Evolutionary conservation across 2,113 vertebrate species (phyloP).

Genomic region (Aegithalos caudatus): DNA sequence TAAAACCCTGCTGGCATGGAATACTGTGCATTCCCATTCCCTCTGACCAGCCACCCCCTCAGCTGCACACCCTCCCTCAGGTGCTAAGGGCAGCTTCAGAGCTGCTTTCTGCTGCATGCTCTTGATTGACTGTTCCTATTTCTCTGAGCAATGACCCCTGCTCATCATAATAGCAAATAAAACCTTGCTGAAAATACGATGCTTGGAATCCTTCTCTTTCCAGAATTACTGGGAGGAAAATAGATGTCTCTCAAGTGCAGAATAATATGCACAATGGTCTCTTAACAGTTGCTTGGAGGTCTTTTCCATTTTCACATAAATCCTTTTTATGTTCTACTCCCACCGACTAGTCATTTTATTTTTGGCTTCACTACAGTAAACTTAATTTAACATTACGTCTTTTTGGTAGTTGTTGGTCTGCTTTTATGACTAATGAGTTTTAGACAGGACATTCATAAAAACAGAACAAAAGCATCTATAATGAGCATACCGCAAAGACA

Average conservation of each 20-base stretch:
- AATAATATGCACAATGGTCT: background rate
- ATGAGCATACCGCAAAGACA: conserved; percentile 1
- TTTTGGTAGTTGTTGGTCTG: conserved; percentile 40
- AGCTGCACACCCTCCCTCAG: background rate
- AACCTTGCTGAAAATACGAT: conserved; percentile 10
- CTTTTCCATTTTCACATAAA: conserved; percentile 46
- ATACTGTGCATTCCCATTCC: background rate
- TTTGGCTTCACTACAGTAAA: conserved; percentile 57
- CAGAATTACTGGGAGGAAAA: conserved; percentile 6
- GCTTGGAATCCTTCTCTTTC: conserved; percentile 10
- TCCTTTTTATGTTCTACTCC: conserved; percentile 46
- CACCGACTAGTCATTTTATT: conserved; percentile 39
- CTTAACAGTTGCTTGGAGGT: conserved; percentile 13
- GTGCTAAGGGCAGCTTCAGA: background rate
- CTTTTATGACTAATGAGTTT: conserved; percentile 50
- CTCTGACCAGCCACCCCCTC: background rate
- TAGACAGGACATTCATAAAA: conserved; percentile 51
- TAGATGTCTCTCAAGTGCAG: conserved; percentile 28
- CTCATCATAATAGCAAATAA: conserved; percentile 37
- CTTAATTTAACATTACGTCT: conserved; percentile 14
- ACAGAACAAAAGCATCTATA: conserved; percentile 33
- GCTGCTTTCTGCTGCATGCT: background rate
- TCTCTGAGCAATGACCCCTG: conserved; percentile 13
- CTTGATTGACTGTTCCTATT: conserved; percentile 14
- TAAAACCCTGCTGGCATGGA: background rate